Evolutionary conservation across 2,888 invertebrate species (phyloP), one percentile per base, ranked within the genome.

Genomic region (Papilio protenor): DNA sequence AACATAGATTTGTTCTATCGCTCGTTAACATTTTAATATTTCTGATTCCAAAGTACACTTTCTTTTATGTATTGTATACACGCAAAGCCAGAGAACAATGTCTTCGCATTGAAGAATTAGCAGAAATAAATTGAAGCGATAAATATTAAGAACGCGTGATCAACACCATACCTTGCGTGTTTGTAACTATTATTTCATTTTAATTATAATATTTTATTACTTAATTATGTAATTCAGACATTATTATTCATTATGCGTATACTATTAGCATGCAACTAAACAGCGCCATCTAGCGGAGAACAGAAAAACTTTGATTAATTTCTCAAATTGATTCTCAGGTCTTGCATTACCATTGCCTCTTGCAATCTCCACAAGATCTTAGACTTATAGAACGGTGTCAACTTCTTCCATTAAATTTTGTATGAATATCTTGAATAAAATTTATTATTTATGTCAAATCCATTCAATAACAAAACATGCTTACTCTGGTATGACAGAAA

Each of bases 91-190:
- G 45, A 10, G 66, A 69, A n/a, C 21, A 21, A n/a, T 69, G 66
- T 45, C 66, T 21, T 69, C 45, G 45, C 66, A 45, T 21, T 11
- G n/a, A 69, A 69, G 66, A 45, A 69, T 40, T 45, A 40, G 66
- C 66, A 69, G 66, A 69, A 75, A 75, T 75, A 66, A 64, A 66
- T 66, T 47, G 52, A 64, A 75, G 27, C 33, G 11, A 69, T 69
- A 69, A 66, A 45, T 66, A 40, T n/a, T 66, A 18, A 66, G 12
- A 18, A 6, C 66, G 45, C 66, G 40, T 69, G 66, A 45, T 69
- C 12, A 69, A 69, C 66, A 69, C 66, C 21, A 12, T 45, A 12
- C 45, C 12, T 45, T 45, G 66, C 66, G 66, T 69, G 66, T 45
- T 64, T 40, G 10, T 40, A 18, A 64, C 64, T 14, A 4, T 45